Evolutionary conservation across 2,113 vertebrate species (phyloP).

Genomic region (Climacteris rufus): DNA sequence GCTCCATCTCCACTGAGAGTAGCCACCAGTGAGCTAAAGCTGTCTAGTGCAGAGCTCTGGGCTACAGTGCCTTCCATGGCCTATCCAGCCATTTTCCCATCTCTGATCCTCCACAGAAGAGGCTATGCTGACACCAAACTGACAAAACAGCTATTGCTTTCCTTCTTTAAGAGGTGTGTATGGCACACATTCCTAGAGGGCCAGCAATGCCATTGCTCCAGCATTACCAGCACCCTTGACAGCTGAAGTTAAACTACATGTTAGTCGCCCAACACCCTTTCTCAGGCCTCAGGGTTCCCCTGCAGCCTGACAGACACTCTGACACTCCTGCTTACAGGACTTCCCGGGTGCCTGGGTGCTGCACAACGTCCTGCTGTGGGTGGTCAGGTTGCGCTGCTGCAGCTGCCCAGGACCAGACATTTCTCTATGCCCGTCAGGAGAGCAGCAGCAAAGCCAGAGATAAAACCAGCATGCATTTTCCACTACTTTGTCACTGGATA

Average conservation of each 20-base stretch:
- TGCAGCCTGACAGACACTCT: neutral
- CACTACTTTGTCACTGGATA: neutral
- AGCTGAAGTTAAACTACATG: neutral
- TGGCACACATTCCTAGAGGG: neutral
- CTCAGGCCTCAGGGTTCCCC: constrained; percentile 17
- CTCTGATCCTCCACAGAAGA: neutral
- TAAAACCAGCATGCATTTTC: constrained; percentile 41
- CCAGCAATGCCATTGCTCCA: rapidly evolving
- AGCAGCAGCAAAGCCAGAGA: constrained; percentile 56
- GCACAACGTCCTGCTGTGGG: constrained; percentile 58
- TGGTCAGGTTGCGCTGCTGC: constrained; percentile 71
- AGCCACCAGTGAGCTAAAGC: neutral
- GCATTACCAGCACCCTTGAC: neutral
- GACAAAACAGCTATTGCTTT: neutral
- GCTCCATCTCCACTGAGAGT: neutral
- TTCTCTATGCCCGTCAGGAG: constrained; percentile 71
- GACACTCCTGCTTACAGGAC: neutral
- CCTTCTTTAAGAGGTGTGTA: neutral
- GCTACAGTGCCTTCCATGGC: neutral
- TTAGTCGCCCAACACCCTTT: neutral
- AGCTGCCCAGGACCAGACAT: constrained; percentile 76
- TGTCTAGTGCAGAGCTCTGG: neutral
- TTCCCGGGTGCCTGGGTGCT: neutral
- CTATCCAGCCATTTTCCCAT: neutral
- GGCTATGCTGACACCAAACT: neutral